A percentile compares a stretch with the other conserved stretches of the same genome.
These are phyloP conservation scores for Cheirogaleus medius DNA, from an alignment of 2,113 vertebrate genomes.

Conservation along the genomic window DNA sequence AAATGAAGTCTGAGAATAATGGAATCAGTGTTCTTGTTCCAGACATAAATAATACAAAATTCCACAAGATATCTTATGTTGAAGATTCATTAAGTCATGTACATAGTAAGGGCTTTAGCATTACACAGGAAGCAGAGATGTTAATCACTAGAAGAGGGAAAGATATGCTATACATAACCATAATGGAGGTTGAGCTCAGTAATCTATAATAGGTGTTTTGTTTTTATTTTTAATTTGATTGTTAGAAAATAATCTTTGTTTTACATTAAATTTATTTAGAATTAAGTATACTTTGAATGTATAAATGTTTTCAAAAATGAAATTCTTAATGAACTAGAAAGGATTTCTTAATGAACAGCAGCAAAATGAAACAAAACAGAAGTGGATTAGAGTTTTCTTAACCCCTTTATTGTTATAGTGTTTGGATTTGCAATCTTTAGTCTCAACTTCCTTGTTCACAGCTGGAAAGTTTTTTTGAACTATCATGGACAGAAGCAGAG, in stretches of 20 bases:
- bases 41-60: not conserved
- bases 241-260: not conserved
- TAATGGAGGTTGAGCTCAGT: not conserved
- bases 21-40: not conserved
- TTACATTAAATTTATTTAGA: not conserved
- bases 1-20: not conserved
- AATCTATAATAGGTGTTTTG: not conserved
- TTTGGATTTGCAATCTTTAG: not conserved
- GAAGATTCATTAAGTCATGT: too few relatives aligned
- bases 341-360: not conserved
- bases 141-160: not conserved
- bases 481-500: not conserved
- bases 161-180: not conserved
- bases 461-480: not conserved
- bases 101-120: too few relatives aligned
- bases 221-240: not conserved
- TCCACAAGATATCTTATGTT: too few relatives aligned
- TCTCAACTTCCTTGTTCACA: slow-evolving; percentile 32
- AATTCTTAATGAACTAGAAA: not conserved
- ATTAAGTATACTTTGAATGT: not conserved
- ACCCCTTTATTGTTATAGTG: not conserved
- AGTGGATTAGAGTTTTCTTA: not conserved
- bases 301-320: not conserved
- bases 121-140: not conserved
- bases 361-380: not conserved